Evolutionary conservation across 2,113 vertebrate genomes (phyloP).

Genomic region (Meriones unguiculatus): DNA sequence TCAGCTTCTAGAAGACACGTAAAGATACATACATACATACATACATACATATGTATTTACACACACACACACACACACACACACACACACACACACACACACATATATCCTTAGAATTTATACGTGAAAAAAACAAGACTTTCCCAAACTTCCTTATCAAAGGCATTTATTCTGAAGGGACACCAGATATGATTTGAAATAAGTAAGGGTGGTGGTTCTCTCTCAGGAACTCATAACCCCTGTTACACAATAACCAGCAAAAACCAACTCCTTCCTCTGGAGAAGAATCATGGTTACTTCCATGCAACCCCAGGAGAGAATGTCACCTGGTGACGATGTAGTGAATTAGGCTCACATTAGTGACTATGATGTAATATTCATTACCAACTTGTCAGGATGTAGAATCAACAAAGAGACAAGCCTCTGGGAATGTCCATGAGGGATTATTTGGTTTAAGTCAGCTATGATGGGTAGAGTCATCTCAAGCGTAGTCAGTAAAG

Average conservation of each 20-base stretch:
- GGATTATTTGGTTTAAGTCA: neutral
- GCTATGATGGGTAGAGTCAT: neutral
- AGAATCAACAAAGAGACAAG: neutral
- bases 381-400: neutral
- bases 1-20: neutral
- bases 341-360: neutral
- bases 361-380: neutral
- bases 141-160: neutral
- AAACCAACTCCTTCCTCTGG: neutral
- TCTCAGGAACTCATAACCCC: too few relatives aligned
- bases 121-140: neutral
- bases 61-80: too few relatives aligned
- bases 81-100: too few relatives aligned
- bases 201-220: neutral
- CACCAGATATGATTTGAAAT: neutral
- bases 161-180: neutral
- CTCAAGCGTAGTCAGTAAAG: neutral
- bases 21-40: neutral
- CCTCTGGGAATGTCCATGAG: neutral
- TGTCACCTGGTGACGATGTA: neutral
- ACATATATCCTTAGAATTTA: constrained; percentile 25
- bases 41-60: too few relatives aligned
- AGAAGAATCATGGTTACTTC: neutral
- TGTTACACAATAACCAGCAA: neutral
- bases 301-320: neutral